Evolutionary conservation across 2,888 invertebrate genomes (phyloP), one percentile per base, ranked within the genome.

Genomic region (Ochropleura plecta): DNA sequence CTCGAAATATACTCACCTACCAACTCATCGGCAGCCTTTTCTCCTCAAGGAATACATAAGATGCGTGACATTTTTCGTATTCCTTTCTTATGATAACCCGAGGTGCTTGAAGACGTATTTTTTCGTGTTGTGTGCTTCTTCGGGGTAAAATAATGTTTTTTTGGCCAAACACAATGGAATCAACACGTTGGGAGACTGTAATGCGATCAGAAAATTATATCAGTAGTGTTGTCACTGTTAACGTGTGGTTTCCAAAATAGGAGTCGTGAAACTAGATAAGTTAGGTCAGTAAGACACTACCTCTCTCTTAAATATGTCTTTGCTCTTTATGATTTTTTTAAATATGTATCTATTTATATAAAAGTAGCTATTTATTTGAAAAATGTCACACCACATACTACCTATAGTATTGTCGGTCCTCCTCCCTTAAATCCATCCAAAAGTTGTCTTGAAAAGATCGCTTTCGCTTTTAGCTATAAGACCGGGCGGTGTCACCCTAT

Each of bases 51-150:
- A 42, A 66, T 78, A 75, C 18, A 66, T 63, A 30, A 63, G 30
- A 79, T 53, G 76, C 57, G 76, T 70, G 76, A 64, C 64, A 60
- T 68, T 79, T 67, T 70, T 53, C 76, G 75, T 75, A 63, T 76
- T 79, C 68, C 48, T 76, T 64, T 70, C 59, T 67, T 59, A 70
- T 64, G 70, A 67, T 70, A 67, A 76, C 40, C 48, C 51, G 20
- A 76, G 63, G 64, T 48, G 42, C 55, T 59, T 60, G 42, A 53
- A 66, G 42, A 68, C 51, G 48, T 60, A 46, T 55, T 12, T 79
- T 67, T 68, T 69, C 46, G 40, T 64, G 14, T 67, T 75, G 20
- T 63, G 49, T 75, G n/a, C 60, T n/a, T 42, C 5, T 69, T 66
- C 5, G 0, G 16, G 57, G 16, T 20, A 42, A 51, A 18, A 49